phyloP scores from a whole-genome alignment of 2,888 invertebrate genomes.

The Cataglyphis albicans region DNA sequence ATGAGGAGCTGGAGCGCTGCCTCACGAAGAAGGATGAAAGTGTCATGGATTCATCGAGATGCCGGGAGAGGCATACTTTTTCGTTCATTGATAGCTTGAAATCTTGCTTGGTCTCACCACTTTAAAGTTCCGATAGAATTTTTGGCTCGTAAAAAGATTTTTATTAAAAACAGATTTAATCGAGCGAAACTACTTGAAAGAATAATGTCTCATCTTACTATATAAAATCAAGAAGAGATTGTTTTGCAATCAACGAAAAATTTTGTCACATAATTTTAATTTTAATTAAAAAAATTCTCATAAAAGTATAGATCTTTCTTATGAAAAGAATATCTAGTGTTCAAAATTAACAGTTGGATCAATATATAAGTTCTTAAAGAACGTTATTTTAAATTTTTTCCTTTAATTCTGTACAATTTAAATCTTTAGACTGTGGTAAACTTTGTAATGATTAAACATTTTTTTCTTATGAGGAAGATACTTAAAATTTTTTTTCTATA shows the following conservation, averaged over 20 bases:
- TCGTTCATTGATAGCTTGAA: conserved; percentile 75
- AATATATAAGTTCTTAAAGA: neutral
- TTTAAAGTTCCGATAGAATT: conserved; percentile 27
- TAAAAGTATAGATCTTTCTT: neutral
- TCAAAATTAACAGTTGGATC: neutral
- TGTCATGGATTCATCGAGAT: conserved; percentile 19
- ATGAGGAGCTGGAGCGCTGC: conserved; percentile 35
- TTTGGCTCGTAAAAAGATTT: neutral
- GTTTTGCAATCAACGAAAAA: neutral
- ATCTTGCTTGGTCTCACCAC: conserved; percentile 23
- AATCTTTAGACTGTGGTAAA: no score
- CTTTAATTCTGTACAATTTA: neutral
- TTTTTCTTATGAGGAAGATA: neutral
- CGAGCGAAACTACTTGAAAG: neutral
- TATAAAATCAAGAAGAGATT: neutral
- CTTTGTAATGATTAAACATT: no score
- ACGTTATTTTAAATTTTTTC: neutral
- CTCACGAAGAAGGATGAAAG: neutral
- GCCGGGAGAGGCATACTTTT: conserved; percentile 67
- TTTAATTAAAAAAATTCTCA: neutral
- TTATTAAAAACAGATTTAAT: neutral
- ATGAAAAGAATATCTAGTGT: neutral
- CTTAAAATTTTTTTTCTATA: neutral
- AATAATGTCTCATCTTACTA: neutral
- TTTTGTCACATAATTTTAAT: neutral